Percentiles rank a stretch among this genome's conserved stretches.
Conservation (phyloP, 1,140 invertebrate genomes). For the Lerema accius region DNA sequence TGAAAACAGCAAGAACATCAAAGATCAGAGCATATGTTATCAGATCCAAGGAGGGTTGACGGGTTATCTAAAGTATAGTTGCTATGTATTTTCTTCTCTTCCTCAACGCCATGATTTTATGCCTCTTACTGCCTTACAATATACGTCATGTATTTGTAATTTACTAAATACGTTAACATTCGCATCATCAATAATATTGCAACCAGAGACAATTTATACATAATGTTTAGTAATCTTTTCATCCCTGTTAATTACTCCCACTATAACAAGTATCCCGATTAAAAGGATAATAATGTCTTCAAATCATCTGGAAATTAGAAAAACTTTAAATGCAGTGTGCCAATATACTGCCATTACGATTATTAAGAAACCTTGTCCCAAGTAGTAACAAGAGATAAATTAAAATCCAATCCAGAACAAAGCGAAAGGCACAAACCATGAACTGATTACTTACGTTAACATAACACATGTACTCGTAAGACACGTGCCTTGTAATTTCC, state of each 20-base stretch:
- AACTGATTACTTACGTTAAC: slow-evolving; percentile 25
- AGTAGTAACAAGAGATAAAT: not conserved
- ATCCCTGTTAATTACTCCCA: too few relatives aligned
- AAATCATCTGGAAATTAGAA: too few relatives aligned
- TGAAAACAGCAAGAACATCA: slow-evolving; percentile 41
- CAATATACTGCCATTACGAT: not conserved
- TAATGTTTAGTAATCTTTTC: too few relatives aligned
- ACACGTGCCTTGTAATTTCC: slow-evolving; percentile 19
- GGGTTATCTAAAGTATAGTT: slow-evolving; percentile 42
- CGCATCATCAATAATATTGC: too few relatives aligned
- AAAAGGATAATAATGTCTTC: too few relatives aligned
- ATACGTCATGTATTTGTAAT: too few relatives aligned
- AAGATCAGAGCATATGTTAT: slow-evolving; percentile 44
- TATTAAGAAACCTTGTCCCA: not conserved
- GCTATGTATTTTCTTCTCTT: slow-evolving; percentile 41
- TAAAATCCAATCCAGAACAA: slow-evolving; percentile 6
- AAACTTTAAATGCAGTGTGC: too few relatives aligned
- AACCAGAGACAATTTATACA: too few relatives aligned
- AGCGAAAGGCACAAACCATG: slow-evolving; percentile 30
- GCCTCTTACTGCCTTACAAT: not conserved
- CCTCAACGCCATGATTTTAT: not conserved
- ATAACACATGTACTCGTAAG: slow-evolving; percentile 25
- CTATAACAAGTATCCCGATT: too few relatives aligned
- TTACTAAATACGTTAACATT: too few relatives aligned
- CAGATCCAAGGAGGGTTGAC: slow-evolving; percentile 56